Evolutionary conservation across 1,140 invertebrate species (phyloP).

Genomic region (Bombus terrestris): DNA sequence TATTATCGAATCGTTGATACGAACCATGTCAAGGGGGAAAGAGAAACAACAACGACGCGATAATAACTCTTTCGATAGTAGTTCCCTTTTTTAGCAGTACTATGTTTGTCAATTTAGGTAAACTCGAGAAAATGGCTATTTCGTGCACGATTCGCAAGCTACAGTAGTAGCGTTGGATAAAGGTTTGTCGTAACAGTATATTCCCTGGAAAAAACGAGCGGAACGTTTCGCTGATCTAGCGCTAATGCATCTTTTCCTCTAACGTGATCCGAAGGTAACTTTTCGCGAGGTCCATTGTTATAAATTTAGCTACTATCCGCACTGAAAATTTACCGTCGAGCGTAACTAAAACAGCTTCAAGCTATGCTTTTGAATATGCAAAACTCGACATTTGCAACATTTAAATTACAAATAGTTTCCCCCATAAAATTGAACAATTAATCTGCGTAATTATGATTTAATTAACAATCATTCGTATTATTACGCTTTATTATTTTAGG

Average conservation of each 20-base stretch:
- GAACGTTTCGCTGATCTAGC: conserved; percentile 9
- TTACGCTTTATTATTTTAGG: no score
- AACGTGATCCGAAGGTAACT: neutral
- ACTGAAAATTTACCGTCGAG: no score
- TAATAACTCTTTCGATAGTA: neutral
- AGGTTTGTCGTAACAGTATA: conserved; percentile 20
- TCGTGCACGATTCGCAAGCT: neutral
- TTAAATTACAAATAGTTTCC: no score
- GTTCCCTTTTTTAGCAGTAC: neutral
- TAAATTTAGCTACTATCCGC: no score
- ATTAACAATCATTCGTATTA: no score
- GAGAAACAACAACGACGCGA: no score
- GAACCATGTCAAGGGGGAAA: neutral
- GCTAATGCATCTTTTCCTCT: neutral
- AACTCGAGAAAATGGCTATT: conserved; percentile 22
- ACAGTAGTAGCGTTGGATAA: neutral
- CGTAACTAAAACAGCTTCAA: neutral
- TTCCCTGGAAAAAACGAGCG: conserved; percentile 7
- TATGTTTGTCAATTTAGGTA: conserved; percentile 13
- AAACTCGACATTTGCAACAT: no score
- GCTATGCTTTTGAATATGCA: no score
- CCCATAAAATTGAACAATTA: no score
- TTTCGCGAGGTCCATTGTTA: neutral
- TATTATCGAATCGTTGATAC: no score
- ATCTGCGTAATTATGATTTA: no score